phyloP scores from a whole-genome alignment of 2,888 invertebrate species.

The Leucoptera coffeella region DNA sequence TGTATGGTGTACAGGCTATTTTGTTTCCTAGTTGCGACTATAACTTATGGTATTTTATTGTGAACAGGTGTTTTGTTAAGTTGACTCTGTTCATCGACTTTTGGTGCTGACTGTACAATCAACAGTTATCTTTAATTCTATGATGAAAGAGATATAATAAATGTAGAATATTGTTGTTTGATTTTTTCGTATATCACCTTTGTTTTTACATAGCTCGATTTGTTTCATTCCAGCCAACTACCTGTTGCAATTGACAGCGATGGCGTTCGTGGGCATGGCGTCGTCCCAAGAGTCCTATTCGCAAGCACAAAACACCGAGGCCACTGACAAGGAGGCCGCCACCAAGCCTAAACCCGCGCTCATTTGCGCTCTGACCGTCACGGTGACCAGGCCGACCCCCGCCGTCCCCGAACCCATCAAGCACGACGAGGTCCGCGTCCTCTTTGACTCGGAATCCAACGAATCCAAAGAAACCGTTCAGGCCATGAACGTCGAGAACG shows the following conservation, averaged over 20 bases:
- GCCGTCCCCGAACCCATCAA: conserved; percentile 24
- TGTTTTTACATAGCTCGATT: not conserved
- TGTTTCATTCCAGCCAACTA: conserved; percentile 24
- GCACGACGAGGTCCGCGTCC: conserved; percentile 30
- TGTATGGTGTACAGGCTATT: too few species aligned
- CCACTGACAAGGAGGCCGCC: conserved; percentile 23
- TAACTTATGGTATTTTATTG: too few species aligned
- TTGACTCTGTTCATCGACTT: too few species aligned
- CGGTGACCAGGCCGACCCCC: conserved; percentile 23
- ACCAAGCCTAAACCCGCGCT: conserved; percentile 32
- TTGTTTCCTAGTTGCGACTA: too few species aligned
- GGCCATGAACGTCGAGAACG: conserved; percentile 73
- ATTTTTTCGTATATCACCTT: not conserved
- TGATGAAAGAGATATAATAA: too few species aligned
- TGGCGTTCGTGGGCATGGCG: conserved; percentile 38
- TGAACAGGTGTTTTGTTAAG: too few species aligned
- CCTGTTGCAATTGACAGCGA: conserved; percentile 34
- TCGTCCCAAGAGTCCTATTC: conserved; percentile 26
- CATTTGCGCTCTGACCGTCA: conserved; percentile 32
- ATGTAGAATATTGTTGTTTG: not conserved
- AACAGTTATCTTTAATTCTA: too few species aligned
- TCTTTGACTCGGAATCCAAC: conserved; percentile 32
- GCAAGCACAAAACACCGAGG: conserved; percentile 23
- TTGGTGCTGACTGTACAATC: too few species aligned
- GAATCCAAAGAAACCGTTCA: conserved; percentile 49